These are phyloP conservation scores for Vespertilio murinus DNA, from an alignment of 2,797 vertebrate genomes.

Conservation along the genomic window DNA sequence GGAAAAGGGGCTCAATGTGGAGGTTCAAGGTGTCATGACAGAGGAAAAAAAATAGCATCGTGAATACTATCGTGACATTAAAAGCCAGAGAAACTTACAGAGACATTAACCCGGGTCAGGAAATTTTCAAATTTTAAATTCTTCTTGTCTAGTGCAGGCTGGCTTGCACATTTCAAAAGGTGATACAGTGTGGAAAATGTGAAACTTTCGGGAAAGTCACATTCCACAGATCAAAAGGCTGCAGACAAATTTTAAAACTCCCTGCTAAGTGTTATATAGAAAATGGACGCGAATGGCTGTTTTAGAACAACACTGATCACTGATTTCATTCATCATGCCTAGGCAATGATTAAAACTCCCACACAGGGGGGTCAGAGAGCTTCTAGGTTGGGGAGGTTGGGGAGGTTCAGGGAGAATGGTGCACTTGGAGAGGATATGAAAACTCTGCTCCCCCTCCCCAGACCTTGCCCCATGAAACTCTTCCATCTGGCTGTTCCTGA, in stretches of 20 bases:
- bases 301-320: neutral
- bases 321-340: neutral
- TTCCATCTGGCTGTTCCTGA: neutral
- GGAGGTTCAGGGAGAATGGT: neutral
- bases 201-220: neutral
- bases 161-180: neutral
- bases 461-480: neutral
- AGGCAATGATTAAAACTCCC: neutral
- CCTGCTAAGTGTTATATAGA: neutral
- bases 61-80: neutral
- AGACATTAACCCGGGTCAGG: neutral
- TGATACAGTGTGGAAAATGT: neutral
- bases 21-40: neutral
- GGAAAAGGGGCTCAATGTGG: neutral
- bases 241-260: neutral
- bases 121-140: neutral
- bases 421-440: neutral
- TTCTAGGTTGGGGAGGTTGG: neutral
- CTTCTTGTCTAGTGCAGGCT: neutral
- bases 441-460: neutral
- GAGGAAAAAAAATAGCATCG: neutral
- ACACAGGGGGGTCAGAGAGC: neutral
- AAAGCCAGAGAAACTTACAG: neutral
- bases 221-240: neutral
- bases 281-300: neutral